phyloP scores from a whole-genome alignment of 2,888 invertebrate species.

The Tipula unca region DNA sequence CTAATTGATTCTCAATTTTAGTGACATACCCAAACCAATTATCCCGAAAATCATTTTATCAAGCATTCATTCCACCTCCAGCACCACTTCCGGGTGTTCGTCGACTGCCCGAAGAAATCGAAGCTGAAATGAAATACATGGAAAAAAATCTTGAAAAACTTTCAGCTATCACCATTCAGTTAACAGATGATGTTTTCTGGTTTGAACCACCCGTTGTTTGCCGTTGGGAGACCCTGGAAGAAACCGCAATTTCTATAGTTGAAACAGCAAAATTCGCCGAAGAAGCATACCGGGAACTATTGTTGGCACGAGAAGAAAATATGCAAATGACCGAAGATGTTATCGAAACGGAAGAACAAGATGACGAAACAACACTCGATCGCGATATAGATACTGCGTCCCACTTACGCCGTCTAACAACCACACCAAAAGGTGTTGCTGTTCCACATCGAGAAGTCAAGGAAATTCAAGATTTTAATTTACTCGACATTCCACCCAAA shows the following conservation, averaged over 20 bases:
- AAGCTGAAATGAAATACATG: conserved; percentile 63
- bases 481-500: conserved; percentile 35
- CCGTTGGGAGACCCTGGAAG: conserved; percentile 52
- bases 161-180: conserved; percentile 56
- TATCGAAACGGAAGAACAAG: neutral
- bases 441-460: conserved; percentile 23
- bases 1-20: conserved; percentile 24
- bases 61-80: conserved; percentile 59
- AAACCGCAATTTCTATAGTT: conserved; percentile 34
- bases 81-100: conserved; percentile 56
- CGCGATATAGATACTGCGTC: conserved; percentile 26
- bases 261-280: conserved; percentile 31
- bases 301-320: conserved; percentile 24
- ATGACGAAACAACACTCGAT: conserved; percentile 27
- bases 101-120: conserved; percentile 69
- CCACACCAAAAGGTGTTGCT: neutral
- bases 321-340: neutral
- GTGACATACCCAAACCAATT: conserved; percentile 45
- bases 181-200: conserved; percentile 65
- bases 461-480: conserved; percentile 37
- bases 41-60: conserved; percentile 51
- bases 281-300: neutral
- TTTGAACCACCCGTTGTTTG: conserved; percentile 68
- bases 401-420: conserved; percentile 17
- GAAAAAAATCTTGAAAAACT: conserved; percentile 67